Percentiles rank a stretch among this genome's conserved stretches.
Evolutionary conservation across 2,113 vertebrate species (phyloP).

Genomic region (Plecotus auritus): DNA sequence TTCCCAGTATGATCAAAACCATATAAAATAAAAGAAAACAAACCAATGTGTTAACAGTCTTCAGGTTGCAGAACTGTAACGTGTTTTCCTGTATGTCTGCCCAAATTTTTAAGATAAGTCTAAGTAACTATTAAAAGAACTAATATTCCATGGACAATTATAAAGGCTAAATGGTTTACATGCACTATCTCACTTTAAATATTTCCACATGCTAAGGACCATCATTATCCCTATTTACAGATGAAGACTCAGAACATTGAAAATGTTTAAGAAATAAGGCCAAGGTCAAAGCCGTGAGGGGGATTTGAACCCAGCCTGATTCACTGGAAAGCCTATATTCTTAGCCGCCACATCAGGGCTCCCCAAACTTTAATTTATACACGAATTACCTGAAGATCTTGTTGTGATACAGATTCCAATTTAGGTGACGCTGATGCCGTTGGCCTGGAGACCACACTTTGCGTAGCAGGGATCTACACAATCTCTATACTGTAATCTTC

Average conservation of each 20-base stretch:
- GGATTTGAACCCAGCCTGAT: background rate
- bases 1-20: background rate
- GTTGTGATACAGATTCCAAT: background rate
- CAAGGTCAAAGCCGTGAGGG: background rate
- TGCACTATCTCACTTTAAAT: background rate
- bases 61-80: background rate
- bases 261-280: background rate
- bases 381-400: accelerated
- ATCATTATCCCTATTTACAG: background rate
- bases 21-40: background rate
- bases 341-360: accelerated
- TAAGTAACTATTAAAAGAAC: background rate
- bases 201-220: background rate
- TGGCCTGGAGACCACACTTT: background rate
- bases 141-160: background rate
- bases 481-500: background rate
- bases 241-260: background rate
- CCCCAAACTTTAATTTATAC: background rate
- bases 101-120: background rate
- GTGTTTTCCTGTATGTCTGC: background rate
- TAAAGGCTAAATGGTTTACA: background rate
- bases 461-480: background rate
- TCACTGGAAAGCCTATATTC: background rate
- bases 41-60: background rate
- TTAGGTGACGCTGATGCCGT: background rate